Evolutionary conservation across 1,140 invertebrate genomes (phyloP).

Genomic region (Gryon sp.): DNA sequence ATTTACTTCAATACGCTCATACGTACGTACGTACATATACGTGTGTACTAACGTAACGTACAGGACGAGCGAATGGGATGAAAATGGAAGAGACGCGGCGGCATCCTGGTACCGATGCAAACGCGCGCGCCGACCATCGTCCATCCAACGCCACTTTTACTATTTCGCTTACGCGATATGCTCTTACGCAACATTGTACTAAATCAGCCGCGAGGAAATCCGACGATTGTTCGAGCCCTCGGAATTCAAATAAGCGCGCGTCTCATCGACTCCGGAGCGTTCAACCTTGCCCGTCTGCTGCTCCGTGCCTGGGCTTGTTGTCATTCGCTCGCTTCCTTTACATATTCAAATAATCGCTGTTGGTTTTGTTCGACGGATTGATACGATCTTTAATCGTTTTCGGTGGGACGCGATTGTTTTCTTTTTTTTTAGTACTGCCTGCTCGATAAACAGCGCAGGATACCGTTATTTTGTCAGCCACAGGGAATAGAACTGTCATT

Average conservation of each 20-base stretch:
- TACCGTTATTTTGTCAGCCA: conserved; percentile 47
- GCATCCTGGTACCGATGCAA: conserved; percentile 49
- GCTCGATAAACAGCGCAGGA: conserved; percentile 27
- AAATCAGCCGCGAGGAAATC: conserved; percentile 54
- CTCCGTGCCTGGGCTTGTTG: conserved; percentile 29
- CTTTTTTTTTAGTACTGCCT: conserved; percentile 3
- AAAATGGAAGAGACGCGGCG: conserved; percentile 50
- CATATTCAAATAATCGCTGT: conserved; percentile 52
- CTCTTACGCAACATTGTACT: conserved; percentile 60
- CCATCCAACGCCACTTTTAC: conserved; percentile 49
- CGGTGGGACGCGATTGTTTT: conserved; percentile 35
- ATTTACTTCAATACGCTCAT: conserved; percentile 52
- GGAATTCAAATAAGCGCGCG: conserved; percentile 48
- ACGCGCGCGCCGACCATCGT: conserved; percentile 60
- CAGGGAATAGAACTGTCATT: conserved; percentile 52
- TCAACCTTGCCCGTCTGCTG: conserved; percentile 41
- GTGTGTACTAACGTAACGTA: no score
- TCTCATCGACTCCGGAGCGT: conserved; percentile 23
- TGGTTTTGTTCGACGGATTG: conserved; percentile 41
- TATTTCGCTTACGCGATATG: conserved; percentile 57
- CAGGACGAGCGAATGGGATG: no score
- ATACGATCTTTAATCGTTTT: conserved; percentile 60
- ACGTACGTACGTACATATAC: conserved; percentile 11
- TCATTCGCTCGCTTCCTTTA: conserved; percentile 40
- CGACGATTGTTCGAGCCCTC: conserved; percentile 34